Base-by-base conservation (phyloP, 1,140 invertebrate species). In the Oncopodura yosiiana region DNA sequence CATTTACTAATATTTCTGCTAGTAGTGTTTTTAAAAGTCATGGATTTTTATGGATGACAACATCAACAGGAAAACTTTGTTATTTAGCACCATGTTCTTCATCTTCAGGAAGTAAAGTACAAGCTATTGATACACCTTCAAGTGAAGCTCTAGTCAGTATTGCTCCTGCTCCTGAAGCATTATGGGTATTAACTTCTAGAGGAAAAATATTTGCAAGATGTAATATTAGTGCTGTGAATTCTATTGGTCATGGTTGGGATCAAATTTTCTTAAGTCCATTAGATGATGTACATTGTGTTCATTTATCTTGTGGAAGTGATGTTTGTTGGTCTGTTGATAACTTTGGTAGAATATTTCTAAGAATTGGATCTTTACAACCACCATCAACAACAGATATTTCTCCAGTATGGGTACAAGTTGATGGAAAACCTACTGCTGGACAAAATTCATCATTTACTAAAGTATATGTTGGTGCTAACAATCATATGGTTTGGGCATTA, bases 401-500 rank as follows among this genome's bases (percentile, higher is more conserved):
- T 56, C 72, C 75, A 56, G 75, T 70, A 5, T 79, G 77, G 77
- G 67, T 77, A 24, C 66, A 67, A 19, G 70, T 78, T 14, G 71
- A 72, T 53, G 44, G 43, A 24, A 23, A 19, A 0, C 18, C 53
- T 6, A 48, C n/a, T 26, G 26, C 32, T 11, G 6, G 12, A 23
- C 49, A 24, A 23, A 41, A 38, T 11, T 36, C 43, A 1, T 16
- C 37, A 6, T 73, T 74, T 59, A 69, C 66, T 39, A 67, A 66
- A 58, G 65, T 65, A 51, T 71, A 69, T 62, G 70, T 71, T 36
- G 72, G 75, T 9, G 68, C 72, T n/a, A 63, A 71, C 14, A 70
- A 71, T 18, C 69, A 67, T 56, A 74, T 76, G 70, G 76, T 79
- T 34, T 79, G 77, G 77, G 76, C 74, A 2, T 56, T 78, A 21